A percentile compares a stretch with the other conserved stretches of the same genome.
Conservation (phyloP, 2,888 invertebrate genomes). For the Eupithecia subfuscata region DNA sequence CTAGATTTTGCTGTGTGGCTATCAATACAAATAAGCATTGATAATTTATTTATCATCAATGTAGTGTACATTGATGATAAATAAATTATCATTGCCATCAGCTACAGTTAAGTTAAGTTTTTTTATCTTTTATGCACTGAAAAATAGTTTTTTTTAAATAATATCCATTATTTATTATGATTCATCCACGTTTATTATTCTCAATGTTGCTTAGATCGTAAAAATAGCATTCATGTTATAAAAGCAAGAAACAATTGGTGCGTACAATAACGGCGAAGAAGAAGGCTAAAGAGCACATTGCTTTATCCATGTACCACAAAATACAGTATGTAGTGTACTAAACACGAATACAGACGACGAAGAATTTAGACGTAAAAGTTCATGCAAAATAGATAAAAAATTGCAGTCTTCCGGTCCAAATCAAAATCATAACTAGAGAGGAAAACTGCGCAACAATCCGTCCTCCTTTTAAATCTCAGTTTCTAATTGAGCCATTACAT, state of each 20-base stretch:
- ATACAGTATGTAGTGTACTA: background rate
- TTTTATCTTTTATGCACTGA: no score
- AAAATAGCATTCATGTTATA: background rate
- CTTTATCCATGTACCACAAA: background rate
- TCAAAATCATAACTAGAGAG: background rate
- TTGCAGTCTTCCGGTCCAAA: background rate
- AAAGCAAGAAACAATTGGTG: conserved; percentile 18
- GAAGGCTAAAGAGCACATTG: conserved; percentile 9
- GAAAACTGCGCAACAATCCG: conserved; percentile 5
- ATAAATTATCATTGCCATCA: no score
- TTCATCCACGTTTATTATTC: background rate
- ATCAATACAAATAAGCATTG: no score
- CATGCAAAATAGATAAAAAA: background rate
- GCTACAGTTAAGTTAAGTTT: no score
- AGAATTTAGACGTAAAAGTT: background rate
- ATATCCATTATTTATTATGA: background rate
- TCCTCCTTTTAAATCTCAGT: conserved; percentile 31
- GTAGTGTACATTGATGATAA: no score
- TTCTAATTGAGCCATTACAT: conserved; percentile 45
- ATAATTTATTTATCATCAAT: no score
- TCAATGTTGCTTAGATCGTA: background rate
- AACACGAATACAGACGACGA: background rate
- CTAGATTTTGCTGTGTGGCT: background rate
- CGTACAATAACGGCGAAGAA: conserved; percentile 19
- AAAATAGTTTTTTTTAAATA: no score